Base-by-base conservation (phyloP, 2,797 vertebrate species). In the Picus viridis region DNA sequence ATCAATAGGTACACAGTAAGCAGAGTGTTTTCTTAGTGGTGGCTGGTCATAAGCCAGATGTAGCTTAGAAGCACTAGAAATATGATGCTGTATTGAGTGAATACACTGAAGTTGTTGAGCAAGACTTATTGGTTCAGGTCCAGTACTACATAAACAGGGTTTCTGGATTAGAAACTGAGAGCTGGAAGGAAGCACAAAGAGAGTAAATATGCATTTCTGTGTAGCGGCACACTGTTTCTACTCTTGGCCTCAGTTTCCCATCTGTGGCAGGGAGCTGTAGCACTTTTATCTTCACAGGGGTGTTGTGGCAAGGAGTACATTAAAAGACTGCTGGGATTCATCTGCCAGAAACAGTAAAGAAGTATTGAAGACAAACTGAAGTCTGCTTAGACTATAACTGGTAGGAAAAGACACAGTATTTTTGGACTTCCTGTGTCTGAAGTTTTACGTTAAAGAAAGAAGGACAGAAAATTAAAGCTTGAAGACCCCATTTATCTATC, bases 241-340 rank as follows among this genome's bases (percentile, higher is more conserved):
- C 45, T 68, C 43, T 69, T 58, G 49, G 82, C 41, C 82, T 92
- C 83, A 80, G 83, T 51, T 88, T 92, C 77, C 92, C 59, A 62
- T 80, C 68, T 82, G 70, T 64, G 70, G 32, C 69, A 92, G 74
- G 54, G 54, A 89, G 59, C 67, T 53, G 70, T 36, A 82, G 64
- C 2, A 20, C 41, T 83, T 94, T 67, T 81, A 64, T 58, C 54
- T 86, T 95, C 61, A 85, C 18, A 79, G 74, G 36, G 49, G 72
- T 87, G 67, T n/a, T 89, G 62, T 41, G 53, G 73, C 68, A 87
- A 87, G 45, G 41, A 93, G 49, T 69, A 79, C n/a, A 80, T 80
- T 90, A 74, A 93, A 80, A 95, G 71, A 75, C 78, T 90, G 45
- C 36, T 76, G 87, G 83, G 88, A 92, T 23, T 87, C 61, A 83